phyloP scores from a whole-genome alignment of 2,888 invertebrate species.

The Azorinus chamasolen region DNA sequence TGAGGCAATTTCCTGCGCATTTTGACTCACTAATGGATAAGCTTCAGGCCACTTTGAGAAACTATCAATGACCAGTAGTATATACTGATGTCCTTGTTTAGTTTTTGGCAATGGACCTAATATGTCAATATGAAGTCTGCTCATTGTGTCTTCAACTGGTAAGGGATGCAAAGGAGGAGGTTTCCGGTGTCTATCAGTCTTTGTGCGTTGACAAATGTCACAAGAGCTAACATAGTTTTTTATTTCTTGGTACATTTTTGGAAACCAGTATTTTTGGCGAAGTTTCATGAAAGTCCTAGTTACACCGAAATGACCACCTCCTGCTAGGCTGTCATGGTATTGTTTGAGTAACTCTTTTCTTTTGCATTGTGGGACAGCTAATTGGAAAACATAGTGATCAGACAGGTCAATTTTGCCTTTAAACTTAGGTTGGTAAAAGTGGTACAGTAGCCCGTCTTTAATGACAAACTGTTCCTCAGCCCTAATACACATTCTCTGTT shows the following conservation, averaged over 20 bases:
- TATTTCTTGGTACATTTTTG: conserved; percentile 20
- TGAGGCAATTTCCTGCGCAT: conserved; percentile 35
- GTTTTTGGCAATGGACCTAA: conserved; percentile 33
- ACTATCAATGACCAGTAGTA: conserved; percentile 46
- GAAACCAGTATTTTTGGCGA: conserved; percentile 24
- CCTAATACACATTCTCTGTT: conserved; percentile 5
- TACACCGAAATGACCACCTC: conserved; percentile 33
- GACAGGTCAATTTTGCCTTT: conserved; percentile 16
- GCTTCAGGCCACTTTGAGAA: conserved; percentile 46
- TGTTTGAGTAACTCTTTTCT: conserved; percentile 12
- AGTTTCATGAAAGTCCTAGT: conserved; percentile 20
- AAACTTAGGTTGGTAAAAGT: too few species aligned
- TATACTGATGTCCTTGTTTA: conserved; percentile 30
- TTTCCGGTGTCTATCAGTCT: not conserved
- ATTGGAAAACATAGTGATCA: too few species aligned
- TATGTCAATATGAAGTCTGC: not conserved
- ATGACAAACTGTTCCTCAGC: not conserved
- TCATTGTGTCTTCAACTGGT: not conserved
- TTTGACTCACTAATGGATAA: conserved; percentile 31
- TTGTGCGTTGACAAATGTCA: not conserved
- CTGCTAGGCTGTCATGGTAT: conserved; percentile 37
- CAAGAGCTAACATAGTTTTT: conserved; percentile 15
- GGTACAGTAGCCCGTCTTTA: not conserved
- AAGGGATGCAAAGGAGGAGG: conserved; percentile 2
- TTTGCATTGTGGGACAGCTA: too few species aligned